Evolutionary conservation across 2,797 vertebrate genomes (phyloP), one percentile per base, ranked within the genome.

Genomic region (Tolypeutes matacus): DNA sequence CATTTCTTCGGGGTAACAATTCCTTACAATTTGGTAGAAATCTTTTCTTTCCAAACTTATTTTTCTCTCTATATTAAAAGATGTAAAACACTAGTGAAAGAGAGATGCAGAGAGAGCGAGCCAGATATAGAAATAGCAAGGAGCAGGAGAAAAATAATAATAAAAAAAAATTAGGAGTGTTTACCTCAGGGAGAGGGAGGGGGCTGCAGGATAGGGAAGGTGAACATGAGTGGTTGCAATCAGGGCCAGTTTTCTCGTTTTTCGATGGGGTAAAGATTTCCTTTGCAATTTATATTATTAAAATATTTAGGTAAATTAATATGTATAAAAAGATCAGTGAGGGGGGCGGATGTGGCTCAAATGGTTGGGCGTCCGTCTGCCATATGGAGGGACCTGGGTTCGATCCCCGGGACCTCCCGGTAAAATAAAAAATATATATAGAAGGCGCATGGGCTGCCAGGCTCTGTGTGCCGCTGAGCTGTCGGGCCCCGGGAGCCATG

Each of bases 181-280:
- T 82, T 92, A 34, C 46, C 62, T 89, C 15, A 13, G 5, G 27
- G 23, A 58, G 42, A 81, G 29, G n/a, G 25, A 75, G 53, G 11
- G 42, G 6, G 18, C 3, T 36, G 25, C n/a, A 64, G 31, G 23
- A 70, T 2, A 73, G 56, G 81, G 56, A 46, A 80, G 27, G 64
- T 72, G 21, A 84, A n/a, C 25, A 36, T 27, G 58, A 13, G 11
- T 73, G n/a, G 23, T 69, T 65, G 67, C 25, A 65, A 58, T 75
- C 51, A 89, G 65, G 49, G 17, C 36, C 18, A 51, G 31, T 91
- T 73, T 95, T 80, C 82, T 91, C 83, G 58, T 64, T 85, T 85
- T 80, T 85, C 49, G 42, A 1, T 42, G 27, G 10, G 27, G 5
- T 67, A 69, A 56, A 49, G 12, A 1, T 84, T 95, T 85, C 42